phyloP scores from a whole-genome alignment of 2,797 vertebrate species.

The Megalops cyprinoides region DNA sequence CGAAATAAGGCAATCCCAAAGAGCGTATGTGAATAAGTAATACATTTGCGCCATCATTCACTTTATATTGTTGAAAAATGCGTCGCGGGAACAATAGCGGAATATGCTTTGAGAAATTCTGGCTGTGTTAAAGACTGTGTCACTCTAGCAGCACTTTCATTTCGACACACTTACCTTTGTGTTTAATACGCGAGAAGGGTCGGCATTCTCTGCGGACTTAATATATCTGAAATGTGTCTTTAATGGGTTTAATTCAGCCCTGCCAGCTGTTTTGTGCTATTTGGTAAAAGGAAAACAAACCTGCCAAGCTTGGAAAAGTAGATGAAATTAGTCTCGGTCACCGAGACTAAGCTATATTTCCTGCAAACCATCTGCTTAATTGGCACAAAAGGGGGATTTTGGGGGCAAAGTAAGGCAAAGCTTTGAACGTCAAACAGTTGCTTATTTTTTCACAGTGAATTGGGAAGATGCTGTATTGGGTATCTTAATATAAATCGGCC shows the following conservation, averaged over 20 bases:
- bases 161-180: conserved; percentile 13
- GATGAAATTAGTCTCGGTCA: conserved; percentile 99
- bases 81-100: no score
- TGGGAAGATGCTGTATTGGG: conserved; percentile 76
- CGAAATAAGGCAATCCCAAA: no score
- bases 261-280: conserved; percentile 94
- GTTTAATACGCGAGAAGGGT: conserved; percentile 57
- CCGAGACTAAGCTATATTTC: conserved; percentile 89
- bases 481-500: conserved; percentile 66
- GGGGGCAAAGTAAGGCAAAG: conserved; percentile 68
- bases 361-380: conserved; percentile 98
- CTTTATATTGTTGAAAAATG: no score
- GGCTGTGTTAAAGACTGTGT: conserved; percentile 79
- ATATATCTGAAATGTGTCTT: conserved; percentile 87
- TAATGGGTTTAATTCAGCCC: conserved; percentile 86
- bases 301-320: conserved; percentile 94
- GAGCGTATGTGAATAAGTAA: no score
- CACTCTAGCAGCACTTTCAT: conserved; percentile 42
- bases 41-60: no score
- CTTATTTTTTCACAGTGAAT: conserved; percentile 69
- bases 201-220: conserved; percentile 81
- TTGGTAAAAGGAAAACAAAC: conserved; percentile 90
- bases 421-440: conserved; percentile 78
- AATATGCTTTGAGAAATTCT: conserved; percentile 36
- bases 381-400: conserved; percentile 95